phyloP scores from a whole-genome alignment of 2,797 vertebrate species.

The Lepilemur septentrionalis region DNA sequence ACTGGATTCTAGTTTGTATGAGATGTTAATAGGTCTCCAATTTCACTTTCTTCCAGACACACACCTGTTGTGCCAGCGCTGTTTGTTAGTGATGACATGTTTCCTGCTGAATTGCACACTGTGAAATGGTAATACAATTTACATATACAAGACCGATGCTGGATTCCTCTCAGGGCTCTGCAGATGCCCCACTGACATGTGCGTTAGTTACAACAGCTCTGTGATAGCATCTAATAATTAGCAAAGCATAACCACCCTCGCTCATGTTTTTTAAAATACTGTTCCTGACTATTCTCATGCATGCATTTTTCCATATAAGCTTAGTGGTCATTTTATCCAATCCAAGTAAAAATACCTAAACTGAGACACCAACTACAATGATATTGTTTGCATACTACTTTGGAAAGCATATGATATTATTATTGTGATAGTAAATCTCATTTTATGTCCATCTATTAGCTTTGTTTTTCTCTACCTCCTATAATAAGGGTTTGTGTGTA shows the following conservation, averaged over 20 bases:
- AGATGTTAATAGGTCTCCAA: neutral
- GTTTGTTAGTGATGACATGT: neutral
- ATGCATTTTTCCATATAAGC: neutral
- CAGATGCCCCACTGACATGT: neutral
- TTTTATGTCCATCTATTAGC: neutral
- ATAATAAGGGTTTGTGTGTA: neutral
- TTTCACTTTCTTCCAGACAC: neutral
- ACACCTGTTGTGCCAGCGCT: neutral
- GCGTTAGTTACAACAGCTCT: neutral
- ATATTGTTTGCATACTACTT: neutral
- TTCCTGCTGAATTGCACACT: neutral
- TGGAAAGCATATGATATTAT: neutral
- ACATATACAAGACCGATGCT: neutral
- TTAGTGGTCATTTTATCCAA: neutral
- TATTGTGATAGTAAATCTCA: neutral
- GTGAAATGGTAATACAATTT: neutral
- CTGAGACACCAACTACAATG: neutral
- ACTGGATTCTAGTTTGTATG: neutral
- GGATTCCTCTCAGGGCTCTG: neutral
- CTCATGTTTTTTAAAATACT: neutral
- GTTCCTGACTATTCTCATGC: neutral
- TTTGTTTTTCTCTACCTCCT: neutral
- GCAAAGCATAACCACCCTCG: neutral
- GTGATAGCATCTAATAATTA: neutral
- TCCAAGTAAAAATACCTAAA: neutral